phyloP scores from a whole-genome alignment of 2,888 invertebrate species.

The Leptopilina drosophilae region DNA sequence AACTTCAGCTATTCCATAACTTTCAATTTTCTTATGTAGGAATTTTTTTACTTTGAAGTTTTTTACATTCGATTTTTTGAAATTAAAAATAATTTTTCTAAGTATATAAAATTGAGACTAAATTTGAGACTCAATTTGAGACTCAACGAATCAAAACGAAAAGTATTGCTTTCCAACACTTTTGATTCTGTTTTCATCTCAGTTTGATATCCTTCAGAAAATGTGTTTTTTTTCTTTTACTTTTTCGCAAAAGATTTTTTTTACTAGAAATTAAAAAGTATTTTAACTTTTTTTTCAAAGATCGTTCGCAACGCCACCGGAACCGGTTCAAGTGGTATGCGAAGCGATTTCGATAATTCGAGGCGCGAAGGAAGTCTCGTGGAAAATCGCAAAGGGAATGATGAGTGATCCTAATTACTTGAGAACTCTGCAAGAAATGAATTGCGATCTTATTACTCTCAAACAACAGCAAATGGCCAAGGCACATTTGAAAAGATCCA shows the following conservation, averaged over 20 bases:
- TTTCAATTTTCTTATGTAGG: too few relatives aligned
- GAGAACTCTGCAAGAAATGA: slow-evolving; percentile 89
- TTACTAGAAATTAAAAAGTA: too few relatives aligned
- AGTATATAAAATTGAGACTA: not conserved
- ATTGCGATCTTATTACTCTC: slow-evolving; percentile 87
- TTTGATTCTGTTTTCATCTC: too few relatives aligned
- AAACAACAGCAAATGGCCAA: slow-evolving; percentile 85
- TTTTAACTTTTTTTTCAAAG: slow-evolving; percentile 71
- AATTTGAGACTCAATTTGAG: too few relatives aligned
- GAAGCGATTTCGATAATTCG: slow-evolving; percentile 93
- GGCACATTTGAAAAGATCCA: slow-evolving; percentile 84
- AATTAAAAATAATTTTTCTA: too few relatives aligned
- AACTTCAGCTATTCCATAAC: too few relatives aligned
- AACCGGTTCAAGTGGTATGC: slow-evolving; percentile 92
- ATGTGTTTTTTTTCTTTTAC: not conserved
- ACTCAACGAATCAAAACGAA: too few relatives aligned
- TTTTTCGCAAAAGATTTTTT: too few relatives aligned
- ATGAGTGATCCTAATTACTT: slow-evolving; percentile 94
- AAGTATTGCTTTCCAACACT: too few relatives aligned
- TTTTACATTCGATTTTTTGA: too few relatives aligned
- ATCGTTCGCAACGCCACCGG: slow-evolving; percentile 94
- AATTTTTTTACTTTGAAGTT: too few relatives aligned
- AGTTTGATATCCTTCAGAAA: not conserved
- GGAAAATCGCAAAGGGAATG: slow-evolving; percentile 94
- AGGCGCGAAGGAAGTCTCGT: slow-evolving; percentile 89